A percentile compares a stretch with the other conserved stretches of the same genome.
These are phyloP conservation scores for Sarcophilus harrisii DNA, from an alignment of 2,797 vertebrate species.

Conservation along the genomic window DNA sequence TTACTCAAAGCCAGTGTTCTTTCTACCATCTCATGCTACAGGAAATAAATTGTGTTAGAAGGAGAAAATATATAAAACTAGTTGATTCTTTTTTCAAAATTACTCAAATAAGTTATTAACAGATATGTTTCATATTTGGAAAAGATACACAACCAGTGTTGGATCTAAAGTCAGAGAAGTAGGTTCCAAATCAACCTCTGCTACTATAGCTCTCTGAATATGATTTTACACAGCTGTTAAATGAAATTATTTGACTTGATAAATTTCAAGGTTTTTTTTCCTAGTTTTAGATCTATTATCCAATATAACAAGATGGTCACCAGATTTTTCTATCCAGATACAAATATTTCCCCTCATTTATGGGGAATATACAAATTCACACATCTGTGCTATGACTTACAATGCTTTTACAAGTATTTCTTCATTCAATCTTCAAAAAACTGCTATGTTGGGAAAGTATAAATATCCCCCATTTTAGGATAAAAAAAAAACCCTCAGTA, in stretches of 20 bases:
- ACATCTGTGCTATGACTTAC: background rate
- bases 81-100: background rate
- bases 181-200: background rate
- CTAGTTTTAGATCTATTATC: background rate
- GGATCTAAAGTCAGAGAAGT: background rate
- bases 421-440: background rate
- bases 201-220: background rate
- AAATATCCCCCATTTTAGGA: background rate
- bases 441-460: background rate
- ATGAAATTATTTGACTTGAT: background rate
- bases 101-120: background rate
- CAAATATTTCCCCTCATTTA: background rate
- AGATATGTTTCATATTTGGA: background rate
- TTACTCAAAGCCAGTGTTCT: background rate
- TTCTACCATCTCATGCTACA: background rate
- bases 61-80: background rate
- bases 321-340: background rate
- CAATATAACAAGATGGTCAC: background rate
- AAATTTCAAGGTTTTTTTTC: background rate
- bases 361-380: background rate
- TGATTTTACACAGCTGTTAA: background rate
- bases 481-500: background rate
- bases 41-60: background rate
- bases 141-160: background rate
- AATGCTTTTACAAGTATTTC: background rate